phyloP scores from a whole-genome alignment of 2,113 vertebrate genomes.

The Hippolais icterina region DNA sequence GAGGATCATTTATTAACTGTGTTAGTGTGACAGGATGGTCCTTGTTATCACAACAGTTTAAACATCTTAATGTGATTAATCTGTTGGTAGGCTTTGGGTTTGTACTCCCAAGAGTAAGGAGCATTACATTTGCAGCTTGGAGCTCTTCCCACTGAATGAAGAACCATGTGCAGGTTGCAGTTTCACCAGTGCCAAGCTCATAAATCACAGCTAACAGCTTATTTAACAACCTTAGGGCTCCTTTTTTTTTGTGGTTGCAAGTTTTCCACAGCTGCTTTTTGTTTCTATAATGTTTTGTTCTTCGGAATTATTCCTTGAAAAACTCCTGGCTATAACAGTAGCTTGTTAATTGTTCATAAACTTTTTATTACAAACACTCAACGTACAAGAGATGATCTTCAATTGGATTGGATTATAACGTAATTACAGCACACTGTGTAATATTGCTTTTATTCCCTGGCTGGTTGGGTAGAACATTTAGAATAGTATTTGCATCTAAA shows the following conservation, averaged over 20 bases:
- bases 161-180: background rate
- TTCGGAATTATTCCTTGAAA: background rate
- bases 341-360: slow-evolving; percentile 6
- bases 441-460: slow-evolving; percentile 17
- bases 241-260: background rate
- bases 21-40: background rate
- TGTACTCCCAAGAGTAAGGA: background rate
- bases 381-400: background rate
- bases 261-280: slow-evolving; percentile 13
- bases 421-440: background rate
- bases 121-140: background rate
- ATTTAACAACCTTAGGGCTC: background rate
- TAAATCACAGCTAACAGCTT: slow-evolving; percentile 47
- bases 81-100: background rate
- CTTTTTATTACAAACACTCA: background rate
- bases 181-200: background rate
- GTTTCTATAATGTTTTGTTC: background rate
- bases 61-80: slow-evolving; percentile 4
- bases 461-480: background rate
- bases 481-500: background rate
- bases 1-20: background rate
- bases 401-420: background rate
- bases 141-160: background rate
- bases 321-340: background rate
- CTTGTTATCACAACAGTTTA: background rate